Base-by-base conservation (phyloP, 2,888 invertebrate genomes). In the Melanargia galathea region DNA sequence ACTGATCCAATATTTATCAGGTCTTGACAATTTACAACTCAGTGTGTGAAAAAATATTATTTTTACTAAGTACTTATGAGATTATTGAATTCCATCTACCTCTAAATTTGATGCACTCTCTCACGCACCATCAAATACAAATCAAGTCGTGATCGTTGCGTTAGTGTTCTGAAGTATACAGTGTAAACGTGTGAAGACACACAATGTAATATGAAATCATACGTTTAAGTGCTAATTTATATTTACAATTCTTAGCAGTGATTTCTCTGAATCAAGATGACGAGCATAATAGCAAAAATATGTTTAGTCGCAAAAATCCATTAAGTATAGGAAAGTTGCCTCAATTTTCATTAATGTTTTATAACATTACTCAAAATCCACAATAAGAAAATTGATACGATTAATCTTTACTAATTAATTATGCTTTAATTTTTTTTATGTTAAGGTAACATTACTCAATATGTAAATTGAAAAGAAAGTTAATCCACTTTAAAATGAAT, bases 171-270 rank as follows among this genome's bases (percentile, higher is more conserved):
- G 33, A 11, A 20, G 13, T 52, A 46, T 11, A 11, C 16, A 16
- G 10, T 18, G 11, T 33, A 30, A 30, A 51, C 30, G 30, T 26
- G 16, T 51, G 51, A n/a, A 51, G n/a, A n/a, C 48, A 49, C n/a
- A 10, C 8, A n/a, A n/a, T 16, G 24, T 7, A 24, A 8, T 40
- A 8, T 40, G 16, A 40, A 18, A 8, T 61, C 35, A 57, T 51
- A 58, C 46, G 46, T 54, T 65, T 55, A 22, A 35, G 59, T 63
- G 45, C 49, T 55, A 49, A 63, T 63, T 65, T 54, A 20, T 43
- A 65, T 65, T 43, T 65, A 55, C 49, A 62, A 40, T 33, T 7
- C 13, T 35, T 20, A 52, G 35, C 51, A 18, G 51, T 16, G 13
- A 20, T 18, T 20, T 3, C 33, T 35, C 33, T 52, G 20, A 33